These are phyloP conservation scores for Mormyrus iriodes DNA, from an alignment of 2,113 vertebrate species.

Conservation along the genomic window DNA sequence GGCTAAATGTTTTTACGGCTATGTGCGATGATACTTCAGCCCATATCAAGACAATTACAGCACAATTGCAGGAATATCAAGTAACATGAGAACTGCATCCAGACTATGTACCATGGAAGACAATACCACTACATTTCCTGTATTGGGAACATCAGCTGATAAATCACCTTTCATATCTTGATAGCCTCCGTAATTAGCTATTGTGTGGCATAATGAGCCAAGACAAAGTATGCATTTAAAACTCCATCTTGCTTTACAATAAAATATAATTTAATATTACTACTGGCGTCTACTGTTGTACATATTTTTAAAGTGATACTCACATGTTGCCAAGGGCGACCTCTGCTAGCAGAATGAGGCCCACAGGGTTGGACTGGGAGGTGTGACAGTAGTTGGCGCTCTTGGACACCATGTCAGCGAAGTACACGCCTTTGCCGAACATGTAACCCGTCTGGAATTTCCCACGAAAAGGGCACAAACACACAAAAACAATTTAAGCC, in stretches of 20 bases:
- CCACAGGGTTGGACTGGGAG: constrained; percentile 82
- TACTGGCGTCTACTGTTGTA: not conserved
- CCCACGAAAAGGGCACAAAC: not conserved
- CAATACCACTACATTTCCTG: not conserved
- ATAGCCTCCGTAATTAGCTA: not conserved
- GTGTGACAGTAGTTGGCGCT: constrained; percentile 98
- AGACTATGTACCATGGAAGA: not conserved
- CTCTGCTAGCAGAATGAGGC: constrained; percentile 85
- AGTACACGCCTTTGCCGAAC: constrained; percentile 98
- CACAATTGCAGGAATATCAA: not conserved
- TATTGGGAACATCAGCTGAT: not conserved
- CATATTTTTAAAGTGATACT: constrained; percentile 47
- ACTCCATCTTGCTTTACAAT: not conserved
- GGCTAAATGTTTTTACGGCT: not conserved
- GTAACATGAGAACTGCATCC: not conserved
- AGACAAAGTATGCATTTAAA: not conserved
- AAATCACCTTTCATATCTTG: not conserved
- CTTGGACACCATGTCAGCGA: constrained; percentile 98
- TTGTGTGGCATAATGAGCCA: not conserved
- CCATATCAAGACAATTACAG: no score
- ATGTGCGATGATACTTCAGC: not conserved
- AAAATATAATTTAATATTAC: not conserved
- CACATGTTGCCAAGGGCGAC: constrained; percentile 96
- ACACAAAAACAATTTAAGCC: not conserved
- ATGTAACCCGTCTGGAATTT: constrained; percentile 86